Conservation (phyloP, 2,797 vertebrate species). For the Poecile montanus region DNA sequence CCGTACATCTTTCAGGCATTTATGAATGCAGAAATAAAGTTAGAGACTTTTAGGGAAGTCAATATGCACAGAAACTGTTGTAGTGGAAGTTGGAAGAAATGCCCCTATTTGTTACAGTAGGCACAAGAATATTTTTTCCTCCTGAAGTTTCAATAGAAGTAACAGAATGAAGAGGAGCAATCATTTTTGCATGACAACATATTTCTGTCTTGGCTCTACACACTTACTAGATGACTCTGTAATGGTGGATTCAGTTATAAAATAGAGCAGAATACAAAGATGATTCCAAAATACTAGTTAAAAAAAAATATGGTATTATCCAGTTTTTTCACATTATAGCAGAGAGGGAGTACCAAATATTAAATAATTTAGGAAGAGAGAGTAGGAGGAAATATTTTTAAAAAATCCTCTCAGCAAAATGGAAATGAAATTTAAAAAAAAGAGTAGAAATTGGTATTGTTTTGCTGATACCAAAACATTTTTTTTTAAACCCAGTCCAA, state of each 20-base stretch:
- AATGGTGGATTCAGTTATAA: neutral
- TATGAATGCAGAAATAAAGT: constrained; percentile 40
- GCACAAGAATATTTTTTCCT: neutral
- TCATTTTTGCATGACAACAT: constrained; percentile 39
- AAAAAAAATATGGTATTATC: neutral
- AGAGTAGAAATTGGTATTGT: neutral
- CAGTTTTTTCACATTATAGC: neutral
- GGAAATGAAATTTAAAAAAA: neutral
- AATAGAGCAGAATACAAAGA: neutral
- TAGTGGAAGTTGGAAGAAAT: constrained; percentile 47
- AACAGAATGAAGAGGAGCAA: constrained; percentile 12
- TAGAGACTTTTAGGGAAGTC: neutral
- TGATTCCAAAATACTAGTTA: neutral
- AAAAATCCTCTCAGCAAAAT: neutral
- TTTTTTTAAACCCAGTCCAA: neutral
- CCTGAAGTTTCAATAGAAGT: constrained; percentile 47
- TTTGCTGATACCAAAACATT: neutral
- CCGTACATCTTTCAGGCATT: neutral
- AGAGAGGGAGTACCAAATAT: neutral
- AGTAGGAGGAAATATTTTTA: neutral
- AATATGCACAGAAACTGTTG: constrained; percentile 21
- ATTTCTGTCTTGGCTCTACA: constrained; percentile 1
- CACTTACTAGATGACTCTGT: neutral
- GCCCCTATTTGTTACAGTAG: constrained; percentile 8
- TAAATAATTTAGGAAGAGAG: neutral